These are phyloP conservation scores for Hassar affinis DNA, from an alignment of 2,113 vertebrate species.

Conservation along the genomic window DNA sequence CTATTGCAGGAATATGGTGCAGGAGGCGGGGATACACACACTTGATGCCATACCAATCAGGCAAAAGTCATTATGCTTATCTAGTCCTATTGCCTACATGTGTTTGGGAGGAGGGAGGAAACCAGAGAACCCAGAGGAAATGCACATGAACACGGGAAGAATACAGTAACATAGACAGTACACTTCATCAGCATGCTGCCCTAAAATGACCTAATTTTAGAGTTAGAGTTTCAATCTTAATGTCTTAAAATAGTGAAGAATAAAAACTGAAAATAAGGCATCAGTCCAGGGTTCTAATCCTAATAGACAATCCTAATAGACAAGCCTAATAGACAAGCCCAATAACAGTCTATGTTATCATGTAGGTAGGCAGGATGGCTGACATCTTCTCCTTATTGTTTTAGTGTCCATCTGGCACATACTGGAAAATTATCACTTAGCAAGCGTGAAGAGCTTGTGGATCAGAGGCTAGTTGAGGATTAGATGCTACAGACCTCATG, in stretches of 20 bases:
- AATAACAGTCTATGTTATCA: neutral
- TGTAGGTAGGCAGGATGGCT: neutral
- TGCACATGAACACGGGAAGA: neutral
- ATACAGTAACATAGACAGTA: neutral
- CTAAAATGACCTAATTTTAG: too few species aligned
- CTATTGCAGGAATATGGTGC: neutral
- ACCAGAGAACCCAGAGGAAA: neutral
- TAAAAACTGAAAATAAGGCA: neutral
- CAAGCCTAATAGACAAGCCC: neutral
- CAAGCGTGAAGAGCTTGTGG: neutral
- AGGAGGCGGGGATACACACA: neutral
- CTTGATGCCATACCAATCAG: neutral
- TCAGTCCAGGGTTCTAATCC: too few species aligned
- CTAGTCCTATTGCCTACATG: neutral
- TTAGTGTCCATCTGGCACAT: neutral
- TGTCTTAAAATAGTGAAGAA: neutral
- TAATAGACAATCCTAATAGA: neutral
- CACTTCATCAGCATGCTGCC: neutral
- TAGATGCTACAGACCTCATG: neutral
- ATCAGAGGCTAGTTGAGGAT: neutral
- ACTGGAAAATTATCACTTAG: conserved; percentile 3
- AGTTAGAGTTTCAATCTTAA: neutral
- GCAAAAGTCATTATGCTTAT: neutral
- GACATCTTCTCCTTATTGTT: neutral
- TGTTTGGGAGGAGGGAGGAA: neutral